Evolutionary conservation across 1,140 invertebrate species (phyloP), one percentile per base, ranked within the genome.

Genomic region (Platyura marginata): DNA sequence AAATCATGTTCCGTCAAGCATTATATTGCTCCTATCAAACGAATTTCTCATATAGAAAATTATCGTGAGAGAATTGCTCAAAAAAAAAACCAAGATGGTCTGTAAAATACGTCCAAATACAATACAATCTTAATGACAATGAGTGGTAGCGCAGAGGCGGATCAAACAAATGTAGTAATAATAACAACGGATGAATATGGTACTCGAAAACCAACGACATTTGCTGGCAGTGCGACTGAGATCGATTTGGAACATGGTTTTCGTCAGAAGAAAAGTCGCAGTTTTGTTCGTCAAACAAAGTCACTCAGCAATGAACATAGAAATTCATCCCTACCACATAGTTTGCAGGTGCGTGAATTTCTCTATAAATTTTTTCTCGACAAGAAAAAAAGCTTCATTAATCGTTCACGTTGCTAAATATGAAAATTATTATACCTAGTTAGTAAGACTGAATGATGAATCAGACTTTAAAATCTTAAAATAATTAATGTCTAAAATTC

Each of bases 311-410:
- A 21, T 19, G 40, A 38, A 33, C 45, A 46, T 41, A 35, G 45
- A 4, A 46, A 46, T 41, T 43, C 39, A 46, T 46, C 45, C 20
- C 41, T 46, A 20, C 45, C 45, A 20, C 25, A 46, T 19, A 46
- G 29, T 20, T 36, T 46, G 21, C 41, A 46, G 45, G 45, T 46
- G 5, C 36, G 3, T n/a, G n/a, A 29, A 8, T 29, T 8, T 13
- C 13, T 6, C 13, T 29, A 13, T 29, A 29, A 29, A 29, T 29
- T 29, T 29, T 6, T 29, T 29, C 13, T 29, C 6, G 13, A 29
- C 25, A 29, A 13, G 13, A 8, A 29, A 29, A 29, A 29, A 6
- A 29, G 13, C 25, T 8, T 8, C 25, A 29, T 29, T 29, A 8
- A 8, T 29, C 6, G 25, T 29, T 8, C 25, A 29, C 13, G 6